phyloP scores from a whole-genome alignment of 2,888 invertebrate genomes.

The Lumbricus terrestris region DNA sequence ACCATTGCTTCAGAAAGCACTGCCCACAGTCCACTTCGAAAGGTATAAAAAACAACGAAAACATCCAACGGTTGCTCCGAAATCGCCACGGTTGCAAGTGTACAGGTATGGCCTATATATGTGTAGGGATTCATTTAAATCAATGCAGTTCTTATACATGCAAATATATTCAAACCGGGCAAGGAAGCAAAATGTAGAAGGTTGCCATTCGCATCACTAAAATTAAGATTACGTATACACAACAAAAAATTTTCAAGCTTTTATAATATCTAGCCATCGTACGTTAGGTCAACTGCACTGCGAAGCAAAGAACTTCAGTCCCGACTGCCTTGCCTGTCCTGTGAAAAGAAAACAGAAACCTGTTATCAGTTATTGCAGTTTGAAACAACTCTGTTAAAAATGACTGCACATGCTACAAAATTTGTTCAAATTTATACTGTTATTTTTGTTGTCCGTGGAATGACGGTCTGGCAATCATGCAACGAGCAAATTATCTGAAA shows the following conservation, averaged over 20 bases:
- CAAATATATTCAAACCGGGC: conserved; percentile 18
- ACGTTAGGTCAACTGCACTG: conserved; percentile 1
- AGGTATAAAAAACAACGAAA: background rate
- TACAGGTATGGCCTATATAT: background rate
- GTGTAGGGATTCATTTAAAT: background rate
- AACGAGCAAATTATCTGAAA: too few relatives aligned
- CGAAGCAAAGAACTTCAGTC: background rate
- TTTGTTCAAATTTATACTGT: too few relatives aligned
- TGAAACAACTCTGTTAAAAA: background rate
- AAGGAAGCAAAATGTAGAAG: conserved; percentile 15
- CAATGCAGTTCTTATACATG: conserved; percentile 5
- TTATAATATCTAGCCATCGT: conserved; percentile 18
- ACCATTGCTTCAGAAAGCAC: background rate
- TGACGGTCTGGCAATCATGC: background rate
- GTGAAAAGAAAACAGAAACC: background rate
- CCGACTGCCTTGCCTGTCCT: conserved; percentile 16
- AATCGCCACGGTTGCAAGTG: background rate
- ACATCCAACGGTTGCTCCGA: background rate
- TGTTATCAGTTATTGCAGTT: background rate
- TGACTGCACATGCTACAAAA: background rate
- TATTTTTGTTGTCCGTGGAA: too few relatives aligned
- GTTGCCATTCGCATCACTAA: conserved; percentile 11
- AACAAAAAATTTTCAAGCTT: conserved; percentile 18
- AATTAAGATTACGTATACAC: conserved; percentile 7
- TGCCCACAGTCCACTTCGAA: background rate